A percentile compares a stretch with the other conserved stretches of the same genome.
Evolutionary conservation across 2,888 invertebrate genomes (phyloP).

Genomic region (Amorpha juglandis): DNA sequence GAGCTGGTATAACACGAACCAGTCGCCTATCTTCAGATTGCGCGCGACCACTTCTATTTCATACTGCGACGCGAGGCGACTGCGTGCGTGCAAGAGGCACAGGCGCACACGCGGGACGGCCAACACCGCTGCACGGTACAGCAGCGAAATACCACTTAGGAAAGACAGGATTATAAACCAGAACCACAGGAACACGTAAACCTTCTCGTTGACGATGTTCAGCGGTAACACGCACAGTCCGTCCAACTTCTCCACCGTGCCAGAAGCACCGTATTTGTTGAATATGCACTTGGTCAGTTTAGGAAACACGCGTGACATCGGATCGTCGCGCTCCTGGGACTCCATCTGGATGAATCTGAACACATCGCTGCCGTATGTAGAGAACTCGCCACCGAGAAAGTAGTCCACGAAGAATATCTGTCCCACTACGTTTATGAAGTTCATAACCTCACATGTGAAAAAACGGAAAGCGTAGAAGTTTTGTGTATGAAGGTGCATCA

Average conservation of each 20-base stretch:
- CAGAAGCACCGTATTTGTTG: conserved; percentile 98
- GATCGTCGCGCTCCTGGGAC: conserved; percentile 92
- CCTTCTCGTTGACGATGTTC: conserved; percentile 97
- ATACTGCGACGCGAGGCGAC: conserved; percentile 90
- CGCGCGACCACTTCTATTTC: conserved; percentile 92
- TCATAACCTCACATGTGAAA: conserved; percentile 94
- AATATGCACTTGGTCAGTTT: conserved; percentile 97
- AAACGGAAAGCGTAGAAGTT: conserved; percentile 95
- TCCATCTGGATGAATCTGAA: conserved; percentile 95
- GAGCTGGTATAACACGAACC: conserved; percentile 96
- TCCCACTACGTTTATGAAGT: conserved; percentile 94
- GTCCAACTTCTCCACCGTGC: conserved; percentile 95
- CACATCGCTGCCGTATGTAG: conserved; percentile 96
- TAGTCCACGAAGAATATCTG: conserved; percentile 97
- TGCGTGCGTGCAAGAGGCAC: conserved; percentile 91
- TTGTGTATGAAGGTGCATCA: conserved; percentile 91
- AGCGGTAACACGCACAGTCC: conserved; percentile 95
- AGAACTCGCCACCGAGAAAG: conserved; percentile 95
- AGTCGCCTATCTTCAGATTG: conserved; percentile 94
- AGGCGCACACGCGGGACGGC: conserved; percentile 90
- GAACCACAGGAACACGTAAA: conserved; percentile 97
- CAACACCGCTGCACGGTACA: conserved; percentile 92
- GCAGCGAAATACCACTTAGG: conserved; percentile 90
- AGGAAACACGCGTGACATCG: conserved; percentile 94
- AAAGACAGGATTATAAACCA: conserved; percentile 95